Evolutionary conservation across 2,888 invertebrate species (phyloP).

Genomic region (Liopterus haemorrhoidalis): DNA sequence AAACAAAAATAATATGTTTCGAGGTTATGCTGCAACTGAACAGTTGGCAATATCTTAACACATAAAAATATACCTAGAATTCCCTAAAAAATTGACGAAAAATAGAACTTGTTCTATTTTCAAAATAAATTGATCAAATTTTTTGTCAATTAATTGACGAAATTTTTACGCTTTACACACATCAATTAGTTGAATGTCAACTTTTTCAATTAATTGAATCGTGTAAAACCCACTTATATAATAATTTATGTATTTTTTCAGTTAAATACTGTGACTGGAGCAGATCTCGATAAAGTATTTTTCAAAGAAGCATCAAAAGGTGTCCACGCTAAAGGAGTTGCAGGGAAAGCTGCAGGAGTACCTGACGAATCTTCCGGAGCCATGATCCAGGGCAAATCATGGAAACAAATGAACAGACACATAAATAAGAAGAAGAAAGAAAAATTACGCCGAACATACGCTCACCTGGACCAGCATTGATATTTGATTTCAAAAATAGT

Average conservation of each 20-base stretch:
- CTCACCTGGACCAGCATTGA: constrained; percentile 76
- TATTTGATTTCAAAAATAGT: constrained; percentile 7
- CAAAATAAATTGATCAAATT: too few relatives aligned
- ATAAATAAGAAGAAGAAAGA: constrained; percentile 86
- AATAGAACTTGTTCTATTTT: too few relatives aligned
- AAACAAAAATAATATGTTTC: too few relatives aligned
- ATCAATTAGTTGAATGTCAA: constrained; percentile 29
- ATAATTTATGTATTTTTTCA: constrained; percentile 23
- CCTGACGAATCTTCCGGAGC: constrained; percentile 14
- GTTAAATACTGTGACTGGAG: constrained; percentile 43
- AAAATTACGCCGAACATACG: constrained; percentile 80
- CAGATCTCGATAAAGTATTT: constrained; percentile 59
- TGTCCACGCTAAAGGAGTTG: constrained; percentile 34
- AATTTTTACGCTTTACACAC: neutral
- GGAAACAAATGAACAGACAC: constrained; percentile 78
- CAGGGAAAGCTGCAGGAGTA: constrained; percentile 30
- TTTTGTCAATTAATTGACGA: too few relatives aligned
- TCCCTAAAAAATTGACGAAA: too few relatives aligned
- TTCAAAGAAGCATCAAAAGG: constrained; percentile 46
- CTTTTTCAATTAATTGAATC: constrained; percentile 27
- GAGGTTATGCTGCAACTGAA: too few relatives aligned
- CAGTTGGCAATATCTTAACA: too few relatives aligned
- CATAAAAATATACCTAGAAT: too few relatives aligned
- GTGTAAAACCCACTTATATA: neutral
- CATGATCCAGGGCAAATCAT: constrained; percentile 53